phyloP scores from a whole-genome alignment of 2,113 vertebrate species.

The Isurus oxyrinchus region DNA sequence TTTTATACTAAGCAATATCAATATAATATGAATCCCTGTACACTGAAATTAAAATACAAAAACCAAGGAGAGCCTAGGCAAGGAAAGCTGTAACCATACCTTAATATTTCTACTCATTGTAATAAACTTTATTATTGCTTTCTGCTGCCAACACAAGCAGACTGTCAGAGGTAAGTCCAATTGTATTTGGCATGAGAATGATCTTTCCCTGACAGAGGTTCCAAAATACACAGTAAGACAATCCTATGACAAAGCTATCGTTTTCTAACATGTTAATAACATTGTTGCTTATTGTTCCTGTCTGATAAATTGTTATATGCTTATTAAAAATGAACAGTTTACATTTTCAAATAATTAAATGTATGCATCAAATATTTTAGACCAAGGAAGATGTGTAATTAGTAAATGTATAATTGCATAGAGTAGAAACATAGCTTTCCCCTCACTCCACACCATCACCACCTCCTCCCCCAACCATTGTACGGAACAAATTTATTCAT shows the following conservation, averaged over 20 bases:
- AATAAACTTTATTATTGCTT: background rate
- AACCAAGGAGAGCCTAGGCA: background rate
- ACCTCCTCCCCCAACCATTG: background rate
- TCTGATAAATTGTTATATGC: background rate
- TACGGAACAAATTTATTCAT: slow-evolving; percentile 24
- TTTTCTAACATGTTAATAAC: slow-evolving; percentile 8
- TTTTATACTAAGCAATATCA: background rate
- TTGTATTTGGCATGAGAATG: background rate
- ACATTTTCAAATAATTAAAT: background rate
- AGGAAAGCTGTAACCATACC: background rate
- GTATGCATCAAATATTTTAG: slow-evolving; percentile 12
- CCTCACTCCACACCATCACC: background rate
- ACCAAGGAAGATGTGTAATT: background rate
- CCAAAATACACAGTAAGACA: background rate
- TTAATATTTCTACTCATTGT: background rate
- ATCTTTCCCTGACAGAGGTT: background rate
- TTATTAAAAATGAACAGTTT: slow-evolving; percentile 16
- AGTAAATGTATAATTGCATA: background rate
- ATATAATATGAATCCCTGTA: background rate
- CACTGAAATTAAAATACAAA: background rate
- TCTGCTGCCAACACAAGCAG: background rate
- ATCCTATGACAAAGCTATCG: background rate
- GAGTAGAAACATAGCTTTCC: background rate
- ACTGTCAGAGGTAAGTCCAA: background rate
- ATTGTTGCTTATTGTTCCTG: background rate